Evolutionary conservation across 2,888 invertebrate species (phyloP), one percentile per base, ranked within the genome.

Genomic region (Lithophane socia): DNA sequence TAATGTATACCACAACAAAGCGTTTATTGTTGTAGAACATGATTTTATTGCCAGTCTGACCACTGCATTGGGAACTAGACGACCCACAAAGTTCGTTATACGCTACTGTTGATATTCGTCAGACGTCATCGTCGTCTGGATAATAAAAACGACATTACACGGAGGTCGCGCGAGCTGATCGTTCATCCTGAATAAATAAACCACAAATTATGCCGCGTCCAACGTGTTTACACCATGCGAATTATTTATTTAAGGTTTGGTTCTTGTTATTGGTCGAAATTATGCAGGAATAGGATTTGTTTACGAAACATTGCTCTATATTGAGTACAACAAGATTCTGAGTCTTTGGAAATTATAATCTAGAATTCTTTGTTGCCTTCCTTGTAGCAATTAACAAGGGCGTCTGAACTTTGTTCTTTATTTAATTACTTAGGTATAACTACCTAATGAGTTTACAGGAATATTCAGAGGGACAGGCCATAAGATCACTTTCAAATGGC

Each of bases 151-250:
- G 81, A 86, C 86, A 86, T 89, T 84, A 86, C 90, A 80, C 84
- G 89, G 91, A 91, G 91, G 91, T 91, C 92, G 91, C 89, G 86
- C 85, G 86, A 88, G 88, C 90, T 82, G 86, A 89, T 86, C 85
- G 87, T 83, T 87, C 87, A 90, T 90, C 90, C 88, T 91, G 91
- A 90, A 92, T 92, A 92, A 91, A 91, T 91, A 91, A 86, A 90
- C 87, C 83, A 74, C 90, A 90, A 89, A 88, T 89, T 90, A 89
- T 90, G 86, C 86, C 79, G 84, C 78, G 80, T 84, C 83, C 82
- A 81, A 86, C 86, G 86, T 90, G 90, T 92, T 91, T 90, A 90
- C 88, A 86, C 81, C 81, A 85, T 86, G 87, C 88, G 87, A 89
- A 90, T 88, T 88, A 86, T 90, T 89, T 89, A 85, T 86, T 85